A percentile compares a stretch with the other conserved stretches of the same genome.
phyloP scores from a whole-genome alignment of 2,797 vertebrate species.

The Pachyuromys duprasi region DNA sequence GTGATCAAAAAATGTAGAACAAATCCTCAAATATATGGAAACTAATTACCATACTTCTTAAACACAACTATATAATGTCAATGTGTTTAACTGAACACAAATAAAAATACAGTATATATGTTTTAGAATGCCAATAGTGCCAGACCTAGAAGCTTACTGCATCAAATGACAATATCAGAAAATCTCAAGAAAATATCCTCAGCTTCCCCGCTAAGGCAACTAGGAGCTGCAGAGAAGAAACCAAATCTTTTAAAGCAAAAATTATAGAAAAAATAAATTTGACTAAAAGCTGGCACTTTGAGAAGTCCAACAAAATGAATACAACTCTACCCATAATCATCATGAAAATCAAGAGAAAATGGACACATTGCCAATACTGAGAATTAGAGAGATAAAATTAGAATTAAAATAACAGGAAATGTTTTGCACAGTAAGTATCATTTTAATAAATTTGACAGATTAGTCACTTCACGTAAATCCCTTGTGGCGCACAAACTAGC shows the following conservation, averaged over 20 bases:
- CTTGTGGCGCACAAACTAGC: background rate
- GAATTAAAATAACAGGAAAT: background rate
- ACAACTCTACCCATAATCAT: background rate
- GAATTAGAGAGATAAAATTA: constrained; percentile 25
- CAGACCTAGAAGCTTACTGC: background rate
- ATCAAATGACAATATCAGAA: background rate
- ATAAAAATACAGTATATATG: background rate
- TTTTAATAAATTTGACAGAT: background rate
- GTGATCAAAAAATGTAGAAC: background rate
- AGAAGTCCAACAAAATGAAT: background rate
- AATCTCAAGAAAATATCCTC: background rate
- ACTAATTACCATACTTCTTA: background rate
- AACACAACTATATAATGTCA: background rate
- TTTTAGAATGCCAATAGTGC: background rate
- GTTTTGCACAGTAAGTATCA: background rate
- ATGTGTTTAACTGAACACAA: constrained; percentile 18
- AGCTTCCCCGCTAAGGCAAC: constrained; percentile 2
- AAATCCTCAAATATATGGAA: constrained; percentile 34
- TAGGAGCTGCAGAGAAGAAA: background rate
- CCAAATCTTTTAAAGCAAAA: background rate
- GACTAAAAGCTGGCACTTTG: background rate
- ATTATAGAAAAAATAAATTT: constrained; percentile 24
- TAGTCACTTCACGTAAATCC: background rate
- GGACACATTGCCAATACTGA: background rate
- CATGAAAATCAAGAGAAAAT: constrained; percentile 26